Conservation (phyloP, 2,797 vertebrate species). For the Danio tinwini region DNA sequence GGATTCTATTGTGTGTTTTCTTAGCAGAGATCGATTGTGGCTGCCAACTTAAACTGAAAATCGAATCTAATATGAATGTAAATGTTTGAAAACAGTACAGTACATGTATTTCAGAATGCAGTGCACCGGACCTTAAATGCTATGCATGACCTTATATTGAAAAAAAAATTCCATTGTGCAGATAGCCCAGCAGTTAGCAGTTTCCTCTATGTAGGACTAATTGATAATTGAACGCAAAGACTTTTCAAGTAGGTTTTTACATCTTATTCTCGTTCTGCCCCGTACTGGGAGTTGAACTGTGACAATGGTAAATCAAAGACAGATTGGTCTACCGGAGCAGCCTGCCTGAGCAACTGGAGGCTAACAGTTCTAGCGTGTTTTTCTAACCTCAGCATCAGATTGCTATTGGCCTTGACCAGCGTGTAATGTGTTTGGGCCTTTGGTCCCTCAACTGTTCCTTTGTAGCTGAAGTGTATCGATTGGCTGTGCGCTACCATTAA, state of each 20-base stretch:
- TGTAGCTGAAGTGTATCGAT: conserved; percentile 63
- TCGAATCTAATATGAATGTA: too few relatives aligned
- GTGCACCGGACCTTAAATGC: neutral
- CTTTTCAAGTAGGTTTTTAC: conserved; percentile 13
- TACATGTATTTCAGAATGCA: neutral
- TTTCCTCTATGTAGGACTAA: neutral
- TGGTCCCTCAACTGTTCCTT: conserved; percentile 57
- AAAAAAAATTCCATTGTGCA: neutral
- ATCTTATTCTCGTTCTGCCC: neutral
- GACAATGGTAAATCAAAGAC: conserved; percentile 32
- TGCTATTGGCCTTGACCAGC: conserved; percentile 50
- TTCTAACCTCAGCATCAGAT: conserved; percentile 47
- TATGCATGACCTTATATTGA: neutral
- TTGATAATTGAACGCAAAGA: conserved; percentile 13
- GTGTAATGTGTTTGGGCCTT: conserved; percentile 61
- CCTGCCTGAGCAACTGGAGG: conserved; percentile 35
- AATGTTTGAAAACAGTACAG: too few relatives aligned
- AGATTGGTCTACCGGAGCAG: conserved; percentile 6
- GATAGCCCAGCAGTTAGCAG: neutral
- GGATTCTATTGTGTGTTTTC: too few relatives aligned
- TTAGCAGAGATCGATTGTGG: too few relatives aligned
- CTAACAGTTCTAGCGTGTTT: conserved; percentile 45
- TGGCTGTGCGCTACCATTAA: conserved; percentile 57
- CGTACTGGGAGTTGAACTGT: conserved; percentile 19
- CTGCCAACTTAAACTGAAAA: too few relatives aligned